A percentile compares a stretch with the other conserved stretches of the same genome.
phyloP scores from a whole-genome alignment of 1,140 invertebrate species.

The Plectrocnemia conspersa region DNA sequence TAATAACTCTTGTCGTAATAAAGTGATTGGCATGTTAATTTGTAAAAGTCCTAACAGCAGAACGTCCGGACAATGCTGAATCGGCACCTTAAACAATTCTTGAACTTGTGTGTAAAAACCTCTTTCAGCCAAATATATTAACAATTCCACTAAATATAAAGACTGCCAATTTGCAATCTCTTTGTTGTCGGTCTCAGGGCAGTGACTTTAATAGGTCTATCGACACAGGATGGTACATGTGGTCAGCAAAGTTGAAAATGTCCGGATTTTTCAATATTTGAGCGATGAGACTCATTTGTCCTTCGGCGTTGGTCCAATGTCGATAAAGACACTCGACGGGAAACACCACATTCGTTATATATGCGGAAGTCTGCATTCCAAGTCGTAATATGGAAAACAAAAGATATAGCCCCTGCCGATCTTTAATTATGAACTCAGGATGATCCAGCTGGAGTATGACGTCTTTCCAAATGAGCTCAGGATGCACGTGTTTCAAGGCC shows the following conservation, averaged over 20 bases:
- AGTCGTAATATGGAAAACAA: conserved; percentile 74
- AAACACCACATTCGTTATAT: conserved; percentile 69
- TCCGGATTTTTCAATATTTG: conserved; percentile 87
- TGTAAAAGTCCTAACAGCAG: conserved; percentile 83
- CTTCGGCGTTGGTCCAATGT: conserved; percentile 88
- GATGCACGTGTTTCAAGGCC: conserved; percentile 81
- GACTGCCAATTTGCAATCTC: conserved; percentile 89
- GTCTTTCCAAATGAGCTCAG: conserved; percentile 86
- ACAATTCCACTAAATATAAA: conserved; percentile 81
- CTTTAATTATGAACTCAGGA: conserved; percentile 81
- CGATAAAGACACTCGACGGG: conserved; percentile 86
- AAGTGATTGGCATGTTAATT: conserved; percentile 69
- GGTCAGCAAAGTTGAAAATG: conserved; percentile 91
- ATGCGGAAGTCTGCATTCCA: conserved; percentile 66
- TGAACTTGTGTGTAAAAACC: conserved; percentile 77
- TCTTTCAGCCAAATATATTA: conserved; percentile 81
- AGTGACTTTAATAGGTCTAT: conserved; percentile 88
- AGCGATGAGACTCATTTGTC: conserved; percentile 83
- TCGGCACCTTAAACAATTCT: conserved; percentile 88
- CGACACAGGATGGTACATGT: conserved; percentile 76
- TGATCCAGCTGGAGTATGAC: conserved; percentile 88
- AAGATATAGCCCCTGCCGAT: conserved; percentile 76
- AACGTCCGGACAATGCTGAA: conserved; percentile 91
- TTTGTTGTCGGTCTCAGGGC: conserved; percentile 88
- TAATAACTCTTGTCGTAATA: conserved; percentile 78